These are phyloP conservation scores for Botia kubotai DNA, from an alignment of 2,797 vertebrate species.

Conservation along the genomic window DNA sequence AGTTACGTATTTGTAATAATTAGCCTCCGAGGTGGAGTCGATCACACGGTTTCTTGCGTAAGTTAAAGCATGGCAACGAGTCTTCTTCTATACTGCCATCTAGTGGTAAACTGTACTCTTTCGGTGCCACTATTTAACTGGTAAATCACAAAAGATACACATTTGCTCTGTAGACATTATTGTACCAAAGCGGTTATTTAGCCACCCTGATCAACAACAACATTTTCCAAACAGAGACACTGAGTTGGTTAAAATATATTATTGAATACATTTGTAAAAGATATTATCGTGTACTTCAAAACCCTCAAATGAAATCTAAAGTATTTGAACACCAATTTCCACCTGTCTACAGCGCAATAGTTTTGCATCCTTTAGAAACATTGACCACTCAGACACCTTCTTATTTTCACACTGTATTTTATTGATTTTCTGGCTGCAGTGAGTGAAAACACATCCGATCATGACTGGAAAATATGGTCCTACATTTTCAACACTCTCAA, in stretches of 20 bases:
- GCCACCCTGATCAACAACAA: too few relatives aligned
- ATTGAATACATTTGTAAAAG: background rate
- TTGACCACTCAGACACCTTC: slow-evolving; percentile 90
- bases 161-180: background rate
- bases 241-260: background rate
- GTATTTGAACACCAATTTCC: background rate
- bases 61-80: background rate
- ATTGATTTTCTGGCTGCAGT: background rate
- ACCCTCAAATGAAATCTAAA: background rate
- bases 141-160: background rate
- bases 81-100: slow-evolving; percentile 24
- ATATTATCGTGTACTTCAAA: too few relatives aligned
- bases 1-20: background rate
- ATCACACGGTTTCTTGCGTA: background rate
- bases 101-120: slow-evolving; percentile 1
- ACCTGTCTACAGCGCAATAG: slow-evolving; percentile 87
- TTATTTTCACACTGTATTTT: slow-evolving; percentile 40
- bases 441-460: background rate
- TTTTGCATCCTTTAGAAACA: slow-evolving; percentile 92
- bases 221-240: too few relatives aligned
- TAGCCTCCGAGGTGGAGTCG: background rate
- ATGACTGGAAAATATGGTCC: background rate
- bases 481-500: background rate
- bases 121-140: background rate
- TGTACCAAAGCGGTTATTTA: too few relatives aligned